Evolutionary conservation across 2,113 vertebrate species (phyloP).

Genomic region (Paratilapia polleni): DNA sequence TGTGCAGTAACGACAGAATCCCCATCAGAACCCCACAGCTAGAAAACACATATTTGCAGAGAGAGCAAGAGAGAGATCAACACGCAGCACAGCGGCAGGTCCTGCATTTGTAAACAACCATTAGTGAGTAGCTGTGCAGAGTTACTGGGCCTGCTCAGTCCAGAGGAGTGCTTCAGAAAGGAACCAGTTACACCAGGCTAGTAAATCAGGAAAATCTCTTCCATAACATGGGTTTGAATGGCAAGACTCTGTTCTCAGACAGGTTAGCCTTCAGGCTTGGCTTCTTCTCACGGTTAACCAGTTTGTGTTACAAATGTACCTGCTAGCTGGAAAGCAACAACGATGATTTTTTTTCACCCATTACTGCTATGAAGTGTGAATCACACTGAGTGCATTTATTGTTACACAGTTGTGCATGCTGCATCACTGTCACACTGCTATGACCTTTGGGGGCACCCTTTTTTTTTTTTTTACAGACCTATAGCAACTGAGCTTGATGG

Average conservation of each 20-base stretch:
- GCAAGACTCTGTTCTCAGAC: not conserved
- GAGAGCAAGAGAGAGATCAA: slow-evolving; percentile 22
- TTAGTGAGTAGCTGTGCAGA: slow-evolving; percentile 16
- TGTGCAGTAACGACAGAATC: slow-evolving; percentile 47
- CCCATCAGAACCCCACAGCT: slow-evolving; percentile 44
- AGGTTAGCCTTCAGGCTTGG: not conserved
- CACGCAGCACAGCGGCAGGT: slow-evolving; percentile 24
- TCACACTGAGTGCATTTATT: not conserved
- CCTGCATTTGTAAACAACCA: slow-evolving; percentile 36
- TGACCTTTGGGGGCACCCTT: not conserved
- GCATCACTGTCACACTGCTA: not conserved
- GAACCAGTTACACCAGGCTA: slow-evolving; percentile 4
- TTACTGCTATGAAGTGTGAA: not conserved
- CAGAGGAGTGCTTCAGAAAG: slow-evolving; percentile 6
- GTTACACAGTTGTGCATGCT: not conserved
- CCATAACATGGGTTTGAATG: not conserved
- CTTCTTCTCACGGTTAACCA: not conserved
- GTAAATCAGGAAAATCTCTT: slow-evolving; percentile 6
- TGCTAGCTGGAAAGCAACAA: not conserved
- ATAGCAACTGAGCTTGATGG: not conserved
- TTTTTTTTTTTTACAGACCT: not conserved
- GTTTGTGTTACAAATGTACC: not conserved
- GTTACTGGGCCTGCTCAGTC: not conserved
- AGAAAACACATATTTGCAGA: slow-evolving; percentile 50
- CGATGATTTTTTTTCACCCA: not conserved